Evolutionary conservation across 1,140 invertebrate species (phyloP).

Genomic region (Ceratina australensis): DNA sequence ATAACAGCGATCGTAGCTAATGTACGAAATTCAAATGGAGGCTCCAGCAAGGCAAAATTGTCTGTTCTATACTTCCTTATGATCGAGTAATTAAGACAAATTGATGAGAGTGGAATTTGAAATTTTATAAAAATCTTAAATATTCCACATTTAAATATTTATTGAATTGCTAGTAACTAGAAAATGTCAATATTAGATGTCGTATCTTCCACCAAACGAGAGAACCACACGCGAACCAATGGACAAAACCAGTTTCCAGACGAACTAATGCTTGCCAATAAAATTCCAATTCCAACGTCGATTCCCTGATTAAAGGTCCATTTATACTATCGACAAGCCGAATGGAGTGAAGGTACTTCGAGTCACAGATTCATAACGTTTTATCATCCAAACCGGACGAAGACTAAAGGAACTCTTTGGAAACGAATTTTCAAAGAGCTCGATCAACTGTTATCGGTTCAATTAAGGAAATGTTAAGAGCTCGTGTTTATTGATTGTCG

Average conservation of each 20-base stretch:
- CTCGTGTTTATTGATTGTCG: not conserved
- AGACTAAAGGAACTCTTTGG: no score
- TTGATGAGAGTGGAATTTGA: no score
- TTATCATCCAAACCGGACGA: no score
- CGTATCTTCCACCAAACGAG: not conserved
- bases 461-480: not conserved
- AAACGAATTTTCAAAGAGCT: no score
- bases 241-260: conserved; percentile 24
- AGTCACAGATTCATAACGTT: no score
- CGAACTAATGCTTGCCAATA: not conserved
- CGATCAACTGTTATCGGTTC: conserved; percentile 4
- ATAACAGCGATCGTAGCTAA: conserved; percentile 32
- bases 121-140: no score
- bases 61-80: not conserved
- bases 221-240: not conserved
- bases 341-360: no score
- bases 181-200: no score
- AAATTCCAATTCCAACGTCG: not conserved
- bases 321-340: no score
- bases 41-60: not conserved
- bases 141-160: no score
- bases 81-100: not conserved
- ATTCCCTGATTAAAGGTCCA: not conserved
- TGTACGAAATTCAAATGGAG: not conserved
- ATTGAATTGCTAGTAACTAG: no score